These are phyloP conservation scores for Dendroctonus ponderosae DNA, from an alignment of 1,140 invertebrate species.

Conservation along the genomic window DNA sequence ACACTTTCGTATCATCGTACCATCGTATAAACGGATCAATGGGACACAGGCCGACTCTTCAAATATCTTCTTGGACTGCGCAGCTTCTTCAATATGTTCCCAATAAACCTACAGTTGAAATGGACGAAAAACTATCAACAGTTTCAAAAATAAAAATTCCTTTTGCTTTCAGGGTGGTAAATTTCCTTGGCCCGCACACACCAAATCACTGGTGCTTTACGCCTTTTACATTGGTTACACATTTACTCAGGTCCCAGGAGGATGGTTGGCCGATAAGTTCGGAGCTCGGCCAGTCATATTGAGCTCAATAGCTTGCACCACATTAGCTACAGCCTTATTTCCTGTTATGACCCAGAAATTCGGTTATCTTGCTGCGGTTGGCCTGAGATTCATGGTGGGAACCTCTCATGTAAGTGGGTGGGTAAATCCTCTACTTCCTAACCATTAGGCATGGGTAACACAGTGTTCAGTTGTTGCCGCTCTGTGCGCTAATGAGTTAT, in stretches of 20 bases:
- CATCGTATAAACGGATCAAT: too few species aligned
- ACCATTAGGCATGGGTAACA: too few species aligned
- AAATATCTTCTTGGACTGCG: neutral
- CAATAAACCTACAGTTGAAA: too few species aligned
- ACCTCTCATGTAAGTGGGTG: slow-evolving; percentile 6
- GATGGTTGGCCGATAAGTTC: slow-evolving; percentile 32
- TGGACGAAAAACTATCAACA: too few species aligned
- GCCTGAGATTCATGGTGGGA: slow-evolving; percentile 19
- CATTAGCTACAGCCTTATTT: slow-evolving; percentile 10
- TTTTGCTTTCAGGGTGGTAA: slow-evolving; percentile 17
- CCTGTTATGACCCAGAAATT: slow-evolving; percentile 19
- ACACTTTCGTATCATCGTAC: too few species aligned
- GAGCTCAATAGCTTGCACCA: slow-evolving; percentile 17
- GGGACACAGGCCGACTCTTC: too few species aligned
- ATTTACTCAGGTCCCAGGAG: slow-evolving; percentile 30
- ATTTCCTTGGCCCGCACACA: slow-evolving; percentile 15
- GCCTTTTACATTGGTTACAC: slow-evolving; percentile 29
- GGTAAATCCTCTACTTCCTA: neutral
- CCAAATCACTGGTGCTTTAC: slow-evolving; percentile 21
- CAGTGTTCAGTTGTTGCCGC: too few species aligned
- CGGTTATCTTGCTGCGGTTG: slow-evolving; percentile 14
- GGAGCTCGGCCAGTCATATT: slow-evolving; percentile 30
- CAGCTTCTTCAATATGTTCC: too few species aligned
- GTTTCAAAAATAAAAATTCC: too few species aligned
- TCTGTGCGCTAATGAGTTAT: too few species aligned